Evolutionary conservation across 2,888 invertebrate genomes (phyloP), one percentile per base, ranked within the genome.

Genomic region (Papilio elwesi): DNA sequence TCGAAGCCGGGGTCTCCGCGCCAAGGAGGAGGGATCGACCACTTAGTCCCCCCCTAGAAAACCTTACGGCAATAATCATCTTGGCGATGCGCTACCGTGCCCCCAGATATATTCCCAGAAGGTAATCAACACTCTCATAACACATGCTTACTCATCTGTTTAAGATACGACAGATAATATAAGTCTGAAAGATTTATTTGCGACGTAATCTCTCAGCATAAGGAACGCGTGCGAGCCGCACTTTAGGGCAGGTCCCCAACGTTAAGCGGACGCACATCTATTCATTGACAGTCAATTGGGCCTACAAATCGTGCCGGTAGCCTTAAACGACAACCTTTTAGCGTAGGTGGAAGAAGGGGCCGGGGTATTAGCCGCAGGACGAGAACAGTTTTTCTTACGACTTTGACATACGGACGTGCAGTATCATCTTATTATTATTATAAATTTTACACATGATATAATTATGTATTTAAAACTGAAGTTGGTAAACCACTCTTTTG

Each of bases 241-340:
- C 65, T 71, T 73, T 51, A 63, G 65, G 59, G 15, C 73, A 74
- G 64, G 76, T 74, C 76, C 75, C 77, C 76, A 78, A 78, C 73
- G 65, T 73, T 68, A 71, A 55, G 15, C 73, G 73, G 73, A 57
- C 69, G 81, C 79, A 80, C 84, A 80, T 85, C 83, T 85, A 88
- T 90, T 90, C 90, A 91, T 90, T 87, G 91, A 86, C 85, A 90
- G 88, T 89, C 90, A 89, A 91, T 91, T 87, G 90, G 82, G 85
- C 80, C 85, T 86, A 88, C 88, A 89, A 88, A 90, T 89, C 87
- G 89, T 82, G 83, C 83, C 85, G 85, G 80, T 84, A 83, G 82
- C 82, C 80, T 80, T 82, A 77, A 80, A 81, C 81, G 82, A 83
- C 83, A 82, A 84, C 84, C 87, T 89, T 87, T 88, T 89, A 89